These are phyloP conservation scores for Circaetus gallicus DNA, from an alignment of 2,113 vertebrate genomes.

Conservation along the genomic window DNA sequence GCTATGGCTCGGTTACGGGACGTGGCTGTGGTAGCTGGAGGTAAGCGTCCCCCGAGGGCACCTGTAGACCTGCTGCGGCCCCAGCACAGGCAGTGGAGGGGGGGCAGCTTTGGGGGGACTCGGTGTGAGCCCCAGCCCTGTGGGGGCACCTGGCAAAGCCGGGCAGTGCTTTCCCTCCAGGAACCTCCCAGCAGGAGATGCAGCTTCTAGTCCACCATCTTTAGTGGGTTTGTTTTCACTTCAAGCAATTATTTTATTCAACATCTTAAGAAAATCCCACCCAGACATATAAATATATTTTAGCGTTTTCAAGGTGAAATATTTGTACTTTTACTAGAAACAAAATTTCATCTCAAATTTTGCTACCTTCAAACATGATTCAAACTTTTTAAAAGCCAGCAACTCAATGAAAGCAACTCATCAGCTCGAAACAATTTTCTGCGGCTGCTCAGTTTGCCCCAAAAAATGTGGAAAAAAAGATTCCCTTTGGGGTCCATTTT, in stretches of 20 bases:
- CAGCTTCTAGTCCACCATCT: neutral
- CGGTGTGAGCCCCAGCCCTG: neutral
- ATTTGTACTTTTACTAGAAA: neutral
- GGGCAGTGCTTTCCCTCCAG: neutral
- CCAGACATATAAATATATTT: neutral
- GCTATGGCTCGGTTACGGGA: too few species aligned
- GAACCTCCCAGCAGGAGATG: neutral
- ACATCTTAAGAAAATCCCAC: neutral
- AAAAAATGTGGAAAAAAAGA: rapidly evolving
- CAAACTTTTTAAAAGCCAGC: neutral
- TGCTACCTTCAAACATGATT: rapidly evolving
- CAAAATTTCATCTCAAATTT: neutral
- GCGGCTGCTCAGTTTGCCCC: neutral
- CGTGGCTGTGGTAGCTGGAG: neutral
- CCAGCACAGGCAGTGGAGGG: rapidly evolving
- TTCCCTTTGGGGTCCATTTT: neutral
- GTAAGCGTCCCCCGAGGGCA: neutral
- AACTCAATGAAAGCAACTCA: rapidly evolving
- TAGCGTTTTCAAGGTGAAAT: neutral
- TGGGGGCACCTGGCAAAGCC: neutral
- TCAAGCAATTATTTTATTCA: neutral
- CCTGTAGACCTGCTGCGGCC: neutral
- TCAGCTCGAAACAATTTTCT: rapidly evolving
- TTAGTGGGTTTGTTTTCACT: neutral
- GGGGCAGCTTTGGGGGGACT: neutral